Evolutionary conservation across 2,113 vertebrate species (phyloP), one percentile per base, ranked within the genome.

Genomic region (Sula dactylatra): DNA sequence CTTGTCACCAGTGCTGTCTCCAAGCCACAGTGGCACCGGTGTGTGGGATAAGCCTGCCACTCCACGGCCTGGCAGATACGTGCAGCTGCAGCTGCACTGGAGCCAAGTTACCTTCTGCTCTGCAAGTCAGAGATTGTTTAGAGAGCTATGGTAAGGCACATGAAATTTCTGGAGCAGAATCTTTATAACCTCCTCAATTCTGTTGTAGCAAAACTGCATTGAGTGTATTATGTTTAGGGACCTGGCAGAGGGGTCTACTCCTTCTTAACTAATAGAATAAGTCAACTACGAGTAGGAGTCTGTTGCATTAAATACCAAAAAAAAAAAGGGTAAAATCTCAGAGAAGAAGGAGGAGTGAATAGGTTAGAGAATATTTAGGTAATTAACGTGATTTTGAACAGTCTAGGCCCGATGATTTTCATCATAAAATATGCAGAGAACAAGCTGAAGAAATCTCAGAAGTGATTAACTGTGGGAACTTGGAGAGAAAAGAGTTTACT

Each of bases 11-110:
- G 58, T 0, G 55, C 69, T 42, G 66, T 17, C 42, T 9, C 13
- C 0, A 0, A 21, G 80, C 59, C 1, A 3, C 4, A 5, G 50
- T 4, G 70, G 64, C 79, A 65, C 4, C 4, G 1, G 13, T 2
- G 58, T 1, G 32, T 3, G 38, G 24, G 73, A 59, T 55, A 5
- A 58, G 73, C 25, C 69, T 84, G 87, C 27, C 29, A 1, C 73
- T 50, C 31, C 47, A 17, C 1, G 42, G 73, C 19, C 87, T 44
- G 73, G 87, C 38, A 85, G 47, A 59, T 2, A 2, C 2, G 2
- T 1, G 2, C 44, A 47, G 50, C 22, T 72, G 52, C 27, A 49
- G 58, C 59, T 27, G 31, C 34, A 13, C 38, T 15, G 52, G 22
- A 27, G 40, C 64, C 0, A 0, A 2, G 21, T 3, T 27, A n/a